Evolutionary conservation across 2,113 vertebrate genomes (phyloP).

Genomic region (Bubo scandiacus): DNA sequence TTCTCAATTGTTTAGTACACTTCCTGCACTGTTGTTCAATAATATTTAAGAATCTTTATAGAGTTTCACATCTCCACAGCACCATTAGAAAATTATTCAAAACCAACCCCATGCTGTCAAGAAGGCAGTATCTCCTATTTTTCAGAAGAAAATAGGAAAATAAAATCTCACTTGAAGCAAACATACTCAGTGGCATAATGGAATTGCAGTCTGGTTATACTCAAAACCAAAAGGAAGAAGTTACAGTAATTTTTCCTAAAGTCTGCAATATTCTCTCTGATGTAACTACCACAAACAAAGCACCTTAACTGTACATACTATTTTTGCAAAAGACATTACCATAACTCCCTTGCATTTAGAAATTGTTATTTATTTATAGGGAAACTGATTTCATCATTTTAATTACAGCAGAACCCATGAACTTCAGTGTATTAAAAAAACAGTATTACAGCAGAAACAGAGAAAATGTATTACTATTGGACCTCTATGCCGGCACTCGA

Average conservation of each 20-base stretch:
- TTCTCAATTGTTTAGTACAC: background rate
- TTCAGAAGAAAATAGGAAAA: background rate
- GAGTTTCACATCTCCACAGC: background rate
- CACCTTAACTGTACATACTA: background rate
- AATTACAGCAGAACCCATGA: background rate
- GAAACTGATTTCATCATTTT: background rate
- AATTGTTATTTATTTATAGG: background rate
- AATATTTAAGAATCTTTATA: background rate
- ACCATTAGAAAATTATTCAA: background rate
- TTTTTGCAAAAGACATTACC: background rate
- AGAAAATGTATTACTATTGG: background rate
- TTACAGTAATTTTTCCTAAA: background rate
- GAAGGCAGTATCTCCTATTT: background rate
- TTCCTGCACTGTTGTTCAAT: background rate
- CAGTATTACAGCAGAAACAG: background rate
- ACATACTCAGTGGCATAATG: background rate
- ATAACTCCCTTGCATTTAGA: background rate
- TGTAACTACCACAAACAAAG: background rate
- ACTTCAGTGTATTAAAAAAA: background rate
- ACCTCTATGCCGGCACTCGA: background rate
- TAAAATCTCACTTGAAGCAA: background rate
- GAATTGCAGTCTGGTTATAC: background rate
- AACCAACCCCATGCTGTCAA: background rate
- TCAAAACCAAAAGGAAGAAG: background rate
- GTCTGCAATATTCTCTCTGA: background rate